phyloP scores from a whole-genome alignment of 2,797 vertebrate genomes.

The Atherinosoma microstoma region DNA sequence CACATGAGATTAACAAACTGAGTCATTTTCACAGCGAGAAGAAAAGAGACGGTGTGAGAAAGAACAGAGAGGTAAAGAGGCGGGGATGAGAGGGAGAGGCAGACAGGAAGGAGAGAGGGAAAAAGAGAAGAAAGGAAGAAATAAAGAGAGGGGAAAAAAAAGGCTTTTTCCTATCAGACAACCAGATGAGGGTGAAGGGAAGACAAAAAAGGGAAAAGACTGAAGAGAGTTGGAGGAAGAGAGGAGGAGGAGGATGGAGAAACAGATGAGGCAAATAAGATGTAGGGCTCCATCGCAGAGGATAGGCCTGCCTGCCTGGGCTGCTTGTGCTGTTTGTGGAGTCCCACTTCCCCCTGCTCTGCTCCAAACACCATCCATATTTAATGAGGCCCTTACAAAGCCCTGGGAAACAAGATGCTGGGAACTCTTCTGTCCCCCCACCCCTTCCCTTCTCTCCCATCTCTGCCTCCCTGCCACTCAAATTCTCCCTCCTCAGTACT shows the following conservation, averaged over 20 bases:
- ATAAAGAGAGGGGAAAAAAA: slow-evolving; percentile 2
- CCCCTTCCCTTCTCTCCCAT: neutral
- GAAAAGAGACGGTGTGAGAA: slow-evolving; percentile 2
- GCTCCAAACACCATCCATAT: slow-evolving; percentile 80
- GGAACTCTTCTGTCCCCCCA: slow-evolving; percentile 45
- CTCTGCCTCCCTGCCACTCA: slow-evolving; percentile 31
- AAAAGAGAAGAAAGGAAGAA: neutral
- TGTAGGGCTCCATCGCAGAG: slow-evolving; percentile 33
- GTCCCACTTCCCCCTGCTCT: slow-evolving; percentile 75
- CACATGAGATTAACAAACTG: slow-evolving; percentile 20
- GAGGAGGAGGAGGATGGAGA: slow-evolving; percentile 7
- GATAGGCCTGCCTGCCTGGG: slow-evolving; percentile 34
- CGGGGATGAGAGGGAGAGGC: neutral
- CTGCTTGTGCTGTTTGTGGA: slow-evolving; percentile 69
- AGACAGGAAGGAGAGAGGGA: neutral
- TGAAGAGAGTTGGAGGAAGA: neutral
- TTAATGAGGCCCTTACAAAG: slow-evolving; percentile 80
- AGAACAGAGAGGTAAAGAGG: neutral
- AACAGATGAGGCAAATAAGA: slow-evolving; percentile 29
- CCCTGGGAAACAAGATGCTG: slow-evolving; percentile 72
- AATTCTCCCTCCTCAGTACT: slow-evolving; percentile 31
- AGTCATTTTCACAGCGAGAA: slow-evolving; percentile 8
- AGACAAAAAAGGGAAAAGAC: neutral
- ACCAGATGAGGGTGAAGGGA: neutral
- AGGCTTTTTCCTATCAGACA: slow-evolving; percentile 7